These are phyloP conservation scores for Drosophila saltans DNA, from an alignment of 1,140 invertebrate species.

Conservation along the genomic window DNA sequence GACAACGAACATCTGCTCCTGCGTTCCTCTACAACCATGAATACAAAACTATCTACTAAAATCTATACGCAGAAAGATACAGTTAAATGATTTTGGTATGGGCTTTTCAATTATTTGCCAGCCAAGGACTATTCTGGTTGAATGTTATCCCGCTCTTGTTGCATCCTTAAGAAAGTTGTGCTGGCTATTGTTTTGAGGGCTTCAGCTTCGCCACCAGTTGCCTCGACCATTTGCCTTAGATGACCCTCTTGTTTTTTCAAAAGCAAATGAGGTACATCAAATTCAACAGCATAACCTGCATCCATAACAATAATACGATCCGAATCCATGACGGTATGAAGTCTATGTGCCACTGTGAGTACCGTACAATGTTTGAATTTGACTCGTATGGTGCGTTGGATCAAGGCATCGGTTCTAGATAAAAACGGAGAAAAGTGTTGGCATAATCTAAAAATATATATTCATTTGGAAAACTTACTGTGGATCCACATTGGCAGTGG, in stretches of 20 bases:
- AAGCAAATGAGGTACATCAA: slow-evolving; percentile 86
- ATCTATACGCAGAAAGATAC: not conserved
- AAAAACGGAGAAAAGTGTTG: slow-evolving; percentile 49
- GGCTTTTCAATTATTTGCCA: not conserved
- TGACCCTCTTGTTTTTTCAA: slow-evolving; percentile 83
- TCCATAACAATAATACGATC: slow-evolving; percentile 87
- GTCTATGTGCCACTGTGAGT: slow-evolving; percentile 89
- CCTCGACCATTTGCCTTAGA: slow-evolving; percentile 74
- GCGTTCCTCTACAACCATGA: not conserved
- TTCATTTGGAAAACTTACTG: slow-evolving; percentile 85
- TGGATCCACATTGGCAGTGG: slow-evolving; percentile 89
- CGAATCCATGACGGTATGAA: slow-evolving; percentile 93
- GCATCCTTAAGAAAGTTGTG: slow-evolving; percentile 55
- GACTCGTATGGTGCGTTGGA: slow-evolving; percentile 84
- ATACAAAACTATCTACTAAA: not conserved
- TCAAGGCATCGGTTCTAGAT: slow-evolving; percentile 85
- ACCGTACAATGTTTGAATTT: slow-evolving; percentile 87
- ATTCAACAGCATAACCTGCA: slow-evolving; percentile 86
- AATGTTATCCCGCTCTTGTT: slow-evolving; percentile 33
- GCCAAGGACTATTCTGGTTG: slow-evolving; percentile 32
- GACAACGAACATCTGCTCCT: not conserved
- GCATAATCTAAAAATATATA: not conserved
- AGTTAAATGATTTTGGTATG: not conserved
- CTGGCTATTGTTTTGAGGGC: slow-evolving; percentile 70
- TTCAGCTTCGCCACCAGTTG: slow-evolving; percentile 60